Conservation (phyloP, 2,797 vertebrate genomes). For the Labroides dimidiatus region DNA sequence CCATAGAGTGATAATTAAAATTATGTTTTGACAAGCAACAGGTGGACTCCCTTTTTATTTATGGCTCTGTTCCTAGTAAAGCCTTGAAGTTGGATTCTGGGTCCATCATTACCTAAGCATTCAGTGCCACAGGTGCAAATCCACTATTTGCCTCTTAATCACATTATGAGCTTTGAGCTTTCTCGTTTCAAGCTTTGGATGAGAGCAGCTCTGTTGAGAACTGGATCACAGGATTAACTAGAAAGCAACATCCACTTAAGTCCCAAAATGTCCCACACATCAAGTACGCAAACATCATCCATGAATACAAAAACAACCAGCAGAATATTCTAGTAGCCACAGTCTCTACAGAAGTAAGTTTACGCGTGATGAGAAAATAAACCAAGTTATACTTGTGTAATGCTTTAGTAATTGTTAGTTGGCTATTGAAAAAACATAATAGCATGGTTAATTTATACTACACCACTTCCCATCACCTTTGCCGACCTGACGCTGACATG, state of each 20-base stretch:
- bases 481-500: slow-evolving; percentile 51
- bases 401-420: slow-evolving; percentile 81
- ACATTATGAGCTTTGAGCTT: slow-evolving; percentile 42
- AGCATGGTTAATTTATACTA: slow-evolving; percentile 75
- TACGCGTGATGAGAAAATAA: slow-evolving; percentile 66
- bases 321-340: slow-evolving; percentile 69
- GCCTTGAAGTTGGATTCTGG: background rate
- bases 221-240: slow-evolving; percentile 63
- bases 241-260: slow-evolving; percentile 56
- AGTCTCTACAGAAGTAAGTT: slow-evolving; percentile 66
- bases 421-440: slow-evolving; percentile 73
- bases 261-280: slow-evolving; percentile 62
- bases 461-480: slow-evolving; percentile 60
- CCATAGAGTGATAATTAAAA: slow-evolving; percentile 1
- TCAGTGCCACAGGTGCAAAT: slow-evolving; percentile 6
- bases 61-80: background rate
- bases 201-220: slow-evolving; percentile 39
- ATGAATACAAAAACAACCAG: slow-evolving; percentile 68
- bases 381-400: slow-evolving; percentile 66
- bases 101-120: slow-evolving; percentile 1
- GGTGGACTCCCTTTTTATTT: background rate
- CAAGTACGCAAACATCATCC: slow-evolving; percentile 65
- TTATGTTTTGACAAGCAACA: background rate
- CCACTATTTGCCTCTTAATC: slow-evolving; percentile 36
- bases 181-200: slow-evolving; percentile 52